Base-by-base conservation (phyloP, 1,140 invertebrate species). In the Phymorhynchus buccinoides region DNA sequence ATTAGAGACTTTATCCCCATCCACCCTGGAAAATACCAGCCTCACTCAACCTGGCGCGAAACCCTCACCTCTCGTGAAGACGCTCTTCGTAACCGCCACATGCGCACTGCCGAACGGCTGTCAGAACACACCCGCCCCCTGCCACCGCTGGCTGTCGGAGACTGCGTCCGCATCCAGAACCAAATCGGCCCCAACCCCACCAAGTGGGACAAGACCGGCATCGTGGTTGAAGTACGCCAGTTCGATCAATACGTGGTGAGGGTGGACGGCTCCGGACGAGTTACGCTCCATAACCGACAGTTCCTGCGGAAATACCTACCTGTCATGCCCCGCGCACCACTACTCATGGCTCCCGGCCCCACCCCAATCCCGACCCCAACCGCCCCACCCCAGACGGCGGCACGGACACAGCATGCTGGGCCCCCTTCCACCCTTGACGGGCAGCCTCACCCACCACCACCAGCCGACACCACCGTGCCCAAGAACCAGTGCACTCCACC, bases 191-290 rank as follows among this genome's bases (percentile, higher is more conserved):
- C 86, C 39, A 32, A 88, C 85, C 86, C 89, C 1, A 48, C 73
- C 27, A 86, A 88, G 82, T 90, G 87, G 89, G 86, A 88, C 71
- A 88, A 87, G 80, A 89, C 86, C 41, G 88, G 85, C 18, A 1
- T 18, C 22, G 80, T 89, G 9, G 86, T 86, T 52, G 85, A 88
- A 73, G 87, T 89, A 2, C 86, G 84, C 35, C 88, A 90, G 81
- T 88, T 85, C 84, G 88, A 90, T 68, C 87, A 89, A 44, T 89
- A 88, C 77, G 84, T 86, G 0, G 56, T 89, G 1, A 22, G 82
- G 3, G 48, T 87, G 1, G 86, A 89, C 85, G 86, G 87, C 39
- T 89, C 88, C 27, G 85, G 89, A 27, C 77, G 88, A 48, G 85
- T 89, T 7, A 87, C 87, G 7, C 80, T 88, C 2, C 85, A 86